Evolutionary conservation across 2,113 vertebrate species (phyloP).

Genomic region (Bos indicus): DNA sequence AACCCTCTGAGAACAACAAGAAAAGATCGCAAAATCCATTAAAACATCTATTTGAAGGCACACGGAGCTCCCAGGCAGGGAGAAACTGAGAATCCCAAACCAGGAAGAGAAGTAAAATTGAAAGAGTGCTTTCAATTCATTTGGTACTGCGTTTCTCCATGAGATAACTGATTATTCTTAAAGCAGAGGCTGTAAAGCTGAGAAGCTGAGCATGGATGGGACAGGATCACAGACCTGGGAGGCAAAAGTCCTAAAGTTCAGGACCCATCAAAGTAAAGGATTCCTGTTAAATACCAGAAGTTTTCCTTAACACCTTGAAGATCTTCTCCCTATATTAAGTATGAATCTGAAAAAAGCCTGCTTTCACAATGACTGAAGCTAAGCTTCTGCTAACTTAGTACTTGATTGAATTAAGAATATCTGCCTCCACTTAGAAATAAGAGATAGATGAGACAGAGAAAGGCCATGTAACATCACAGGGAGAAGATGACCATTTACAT

Average conservation of each 20-base stretch:
- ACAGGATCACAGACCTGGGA: neutral
- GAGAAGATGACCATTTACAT: neutral
- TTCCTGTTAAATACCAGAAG: neutral
- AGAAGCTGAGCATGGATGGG: too few species aligned
- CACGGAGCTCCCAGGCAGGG: neutral
- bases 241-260: neutral
- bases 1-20: neutral
- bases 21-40: neutral
- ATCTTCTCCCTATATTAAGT: neutral
- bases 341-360: neutral
- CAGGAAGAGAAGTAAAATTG: neutral
- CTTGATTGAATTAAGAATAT: neutral
- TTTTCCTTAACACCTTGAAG: neutral
- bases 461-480: neutral
- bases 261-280: neutral
- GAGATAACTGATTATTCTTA: neutral
- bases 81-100: neutral
- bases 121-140: neutral
- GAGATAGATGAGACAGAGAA: neutral
- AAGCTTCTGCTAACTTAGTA: neutral
- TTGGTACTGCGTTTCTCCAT: neutral
- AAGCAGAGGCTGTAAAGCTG: too few species aligned
- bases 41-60: neutral
- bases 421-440: neutral
- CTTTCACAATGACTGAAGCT: neutral